phyloP scores from a whole-genome alignment of 1,140 invertebrate genomes.

The Brachionus manjavacas region DNA sequence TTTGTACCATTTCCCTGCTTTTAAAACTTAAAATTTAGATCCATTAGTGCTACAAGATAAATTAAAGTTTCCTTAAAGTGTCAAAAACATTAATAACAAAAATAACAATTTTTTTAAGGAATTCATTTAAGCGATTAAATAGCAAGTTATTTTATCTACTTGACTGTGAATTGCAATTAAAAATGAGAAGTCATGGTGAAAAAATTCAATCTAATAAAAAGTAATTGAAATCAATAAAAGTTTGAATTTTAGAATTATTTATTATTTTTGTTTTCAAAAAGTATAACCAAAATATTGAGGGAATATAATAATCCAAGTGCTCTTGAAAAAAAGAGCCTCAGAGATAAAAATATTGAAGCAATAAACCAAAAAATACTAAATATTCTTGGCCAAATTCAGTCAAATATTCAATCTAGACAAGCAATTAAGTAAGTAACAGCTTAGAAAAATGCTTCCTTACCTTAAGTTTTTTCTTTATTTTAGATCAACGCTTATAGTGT shows the following conservation, averaged over 20 bases:
- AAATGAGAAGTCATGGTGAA: not conserved
- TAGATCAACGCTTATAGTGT: not conserved
- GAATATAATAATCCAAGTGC: not conserved
- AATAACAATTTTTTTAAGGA: not conserved
- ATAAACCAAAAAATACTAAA: conserved; percentile 8
- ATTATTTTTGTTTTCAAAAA: not conserved
- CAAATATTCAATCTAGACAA: not conserved
- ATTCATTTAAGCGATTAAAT: not conserved
- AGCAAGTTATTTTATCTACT: not conserved
- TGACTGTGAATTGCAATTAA: not conserved
- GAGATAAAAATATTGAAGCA: not conserved
- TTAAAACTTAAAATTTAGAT: no score
- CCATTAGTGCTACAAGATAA: no score
- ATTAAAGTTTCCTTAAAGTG: not conserved
- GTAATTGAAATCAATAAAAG: not conserved
- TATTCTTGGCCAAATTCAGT: not conserved
- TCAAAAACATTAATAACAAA: not conserved
- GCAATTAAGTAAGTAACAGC: not conserved
- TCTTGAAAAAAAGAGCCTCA: not conserved
- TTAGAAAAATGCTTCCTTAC: not conserved
- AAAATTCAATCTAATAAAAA: conserved; percentile 9
- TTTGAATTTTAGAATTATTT: not conserved
- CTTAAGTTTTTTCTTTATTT: not conserved
- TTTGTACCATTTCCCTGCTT: no score
- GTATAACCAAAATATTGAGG: not conserved